Evolutionary conservation across 2,888 invertebrate genomes (phyloP), one percentile per base, ranked within the genome.

Genomic region (Theretra japonica): DNA sequence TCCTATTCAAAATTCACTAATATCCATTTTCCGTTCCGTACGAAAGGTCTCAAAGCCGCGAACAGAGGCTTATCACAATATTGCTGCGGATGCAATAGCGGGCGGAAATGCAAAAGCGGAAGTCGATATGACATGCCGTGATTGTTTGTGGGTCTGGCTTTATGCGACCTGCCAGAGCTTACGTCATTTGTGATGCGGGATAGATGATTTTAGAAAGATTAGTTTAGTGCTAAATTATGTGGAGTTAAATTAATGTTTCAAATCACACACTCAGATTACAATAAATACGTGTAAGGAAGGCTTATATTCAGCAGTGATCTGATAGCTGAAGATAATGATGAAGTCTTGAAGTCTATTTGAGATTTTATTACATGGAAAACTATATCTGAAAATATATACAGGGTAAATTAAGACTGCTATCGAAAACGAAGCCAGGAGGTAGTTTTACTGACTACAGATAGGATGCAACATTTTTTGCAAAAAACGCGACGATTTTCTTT

Each of bases 51-150:
- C 53, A 53, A 53, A 53, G 53, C 53, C 53, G 53, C 19, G n/a
- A 53, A 8, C 50, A 53, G 19, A 17, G n/a, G 53, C 53, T 53
- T 53, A 53, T 53, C 53, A 53, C 53, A 53, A 53, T 53, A 53
- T 53, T 53, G 53, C 53, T 53, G 53, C n/a, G n/a, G 53, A n/a
- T 19, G 53, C 53, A n/a, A 53, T 41, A 15, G 41, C 15, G 7
- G 50, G 53, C n/a, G 53, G n/a, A 53, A 53, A 53, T 53, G 53
- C 53, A 19, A 19, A 53, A 53, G 53, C 53, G 53, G 53, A 53
- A n/a, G n/a, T 53, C 53, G 17, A n/a, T 53, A 53, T 53, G 53
- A 53, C 53, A n/a, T 6, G 53, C 19, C 53, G 6, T 53, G 19
- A 53, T 53, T 53, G 53, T 53, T 19, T 53, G 53, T 53, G 53